phyloP scores from a whole-genome alignment of 2,888 invertebrate species.

The Agrochola lota region DNA sequence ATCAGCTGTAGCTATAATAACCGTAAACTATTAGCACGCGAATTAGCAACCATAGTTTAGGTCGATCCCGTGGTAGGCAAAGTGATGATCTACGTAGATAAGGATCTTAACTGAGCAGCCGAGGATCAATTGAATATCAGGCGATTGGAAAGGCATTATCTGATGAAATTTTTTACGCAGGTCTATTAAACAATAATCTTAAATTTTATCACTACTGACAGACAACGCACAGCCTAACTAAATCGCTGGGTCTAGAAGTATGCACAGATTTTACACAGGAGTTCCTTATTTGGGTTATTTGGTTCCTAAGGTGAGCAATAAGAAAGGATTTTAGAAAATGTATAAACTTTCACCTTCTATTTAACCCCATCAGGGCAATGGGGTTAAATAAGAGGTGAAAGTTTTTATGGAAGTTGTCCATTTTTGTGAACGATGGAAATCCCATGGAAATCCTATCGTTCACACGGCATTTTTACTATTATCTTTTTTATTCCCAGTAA shows the following conservation, averaged over 20 bases:
- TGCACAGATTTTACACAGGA: not conserved
- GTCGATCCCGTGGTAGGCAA: rapidly evolving
- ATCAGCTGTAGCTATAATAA: not conserved
- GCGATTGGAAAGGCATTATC: not conserved
- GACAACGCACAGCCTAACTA: not conserved
- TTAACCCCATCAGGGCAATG: no score
- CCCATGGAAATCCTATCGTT: no score
- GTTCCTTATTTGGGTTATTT: not conserved
- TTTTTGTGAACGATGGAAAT: not conserved
- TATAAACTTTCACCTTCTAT: no score
- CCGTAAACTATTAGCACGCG: not conserved
- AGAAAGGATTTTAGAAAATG: not conserved
- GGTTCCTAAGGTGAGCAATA: not conserved
- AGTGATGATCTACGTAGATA: not conserved
- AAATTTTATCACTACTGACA: not conserved
- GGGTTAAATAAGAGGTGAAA: not conserved
- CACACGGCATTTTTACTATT: no score
- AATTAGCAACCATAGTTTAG: not conserved
- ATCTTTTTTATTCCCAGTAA: not conserved
- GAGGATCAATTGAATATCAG: not conserved
- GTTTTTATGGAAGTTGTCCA: not conserved
- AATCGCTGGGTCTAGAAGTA: not conserved
- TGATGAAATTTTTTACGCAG: not conserved
- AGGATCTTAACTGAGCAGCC: not conserved
- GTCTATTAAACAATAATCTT: not conserved